Percentiles rank a stretch among this genome's conserved stretches.
These are phyloP conservation scores for Acanthochromis polyacanthus DNA, from an alignment of 2,113 vertebrate species.

Conservation along the genomic window DNA sequence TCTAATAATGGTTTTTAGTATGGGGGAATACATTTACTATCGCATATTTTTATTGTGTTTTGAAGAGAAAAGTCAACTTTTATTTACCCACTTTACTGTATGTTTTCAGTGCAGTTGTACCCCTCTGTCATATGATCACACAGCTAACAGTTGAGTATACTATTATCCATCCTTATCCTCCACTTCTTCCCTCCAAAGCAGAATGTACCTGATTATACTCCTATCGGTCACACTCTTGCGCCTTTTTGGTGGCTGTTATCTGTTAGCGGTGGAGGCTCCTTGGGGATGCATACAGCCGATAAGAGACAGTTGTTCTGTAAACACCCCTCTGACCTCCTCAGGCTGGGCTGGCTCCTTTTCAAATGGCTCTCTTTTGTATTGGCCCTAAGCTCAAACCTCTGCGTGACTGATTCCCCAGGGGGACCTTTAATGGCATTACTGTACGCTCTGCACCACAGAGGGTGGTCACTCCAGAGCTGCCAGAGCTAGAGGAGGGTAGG, in stretches of 20 bases:
- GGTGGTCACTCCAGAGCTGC: conserved; percentile 66
- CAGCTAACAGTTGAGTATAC: conserved; percentile 42
- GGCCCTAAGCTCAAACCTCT: conserved; percentile 57
- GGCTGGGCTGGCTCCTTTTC: conserved; percentile 67
- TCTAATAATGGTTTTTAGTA: conserved; percentile 39
- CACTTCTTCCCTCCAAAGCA: conserved; percentile 58
- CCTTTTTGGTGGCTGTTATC: conserved; percentile 76
- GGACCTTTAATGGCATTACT: conserved; percentile 71
- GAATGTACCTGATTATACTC: conserved; percentile 73
- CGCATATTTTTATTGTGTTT: conserved; percentile 12
- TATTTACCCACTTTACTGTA: neutral
- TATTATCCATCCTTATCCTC: conserved; percentile 60
- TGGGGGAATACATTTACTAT: neutral
- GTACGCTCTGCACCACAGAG: conserved; percentile 41
- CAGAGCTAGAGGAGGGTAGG: neutral
- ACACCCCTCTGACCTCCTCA: conserved; percentile 76
- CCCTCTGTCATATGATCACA: conserved; percentile 40
- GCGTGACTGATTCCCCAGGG: conserved; percentile 65
- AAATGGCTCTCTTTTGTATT: conserved; percentile 61
- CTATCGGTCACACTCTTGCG: conserved; percentile 71
- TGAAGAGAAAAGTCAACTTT: neutral
- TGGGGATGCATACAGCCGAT: conserved; percentile 70
- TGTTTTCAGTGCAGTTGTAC: conserved; percentile 21
- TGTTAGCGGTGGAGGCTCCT: conserved; percentile 74
- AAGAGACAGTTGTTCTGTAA: conserved; percentile 82